Evolutionary conservation across 2,888 invertebrate species (phyloP), one percentile per base, ranked within the genome.

Genomic region (Lydus trimaculatus): DNA sequence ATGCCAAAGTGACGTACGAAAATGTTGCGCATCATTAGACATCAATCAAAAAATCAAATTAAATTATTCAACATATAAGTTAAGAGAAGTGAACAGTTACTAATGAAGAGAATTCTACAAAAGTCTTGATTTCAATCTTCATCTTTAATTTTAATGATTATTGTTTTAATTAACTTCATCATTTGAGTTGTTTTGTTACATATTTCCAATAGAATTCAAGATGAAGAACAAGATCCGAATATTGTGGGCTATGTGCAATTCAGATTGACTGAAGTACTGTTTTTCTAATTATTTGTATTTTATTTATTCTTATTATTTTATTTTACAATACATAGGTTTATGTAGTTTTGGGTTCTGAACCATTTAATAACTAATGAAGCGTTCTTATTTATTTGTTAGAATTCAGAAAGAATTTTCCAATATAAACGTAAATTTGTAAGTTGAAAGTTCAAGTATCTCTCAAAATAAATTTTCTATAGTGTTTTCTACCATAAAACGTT

Each of bases 1-100:
- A 93, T 80, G 94, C 94, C 6, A 90, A 91, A 79, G 91, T 94
- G 58, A 90, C 91, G 17, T 94, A 93, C 75, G 88, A 81, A 64
- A 77, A 79, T 66, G 74, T 78, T 25, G 82, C 77, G 20, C 76
- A 78, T 28, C 79, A 81, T 70, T 76, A 72, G 13, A 48, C 2
- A 20, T 48, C 48, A 11, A 9, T 48, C 20, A 17, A 5, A 17
- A 5, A n/a, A 7, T 43, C 20, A 20, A 48, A 20, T 48, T 20
- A 9, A 48, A 2, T 7, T 36, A 11, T 33, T 33, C 1, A 3
- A 15, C 15, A 4, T 28, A n/a, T n/a, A n/a, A n/a, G n/a, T n/a
- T n/a, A 33, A 33, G 33, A 11, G 33, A 33, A 11, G 8, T 4
- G 4, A 36, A 36, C 28, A 4, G 28, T 28, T 28, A n/a, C 4